A percentile compares a stretch with the other conserved stretches of the same genome.
phyloP scores from a whole-genome alignment of 2,888 invertebrate species.

The Hoplodrina ambigua region DNA sequence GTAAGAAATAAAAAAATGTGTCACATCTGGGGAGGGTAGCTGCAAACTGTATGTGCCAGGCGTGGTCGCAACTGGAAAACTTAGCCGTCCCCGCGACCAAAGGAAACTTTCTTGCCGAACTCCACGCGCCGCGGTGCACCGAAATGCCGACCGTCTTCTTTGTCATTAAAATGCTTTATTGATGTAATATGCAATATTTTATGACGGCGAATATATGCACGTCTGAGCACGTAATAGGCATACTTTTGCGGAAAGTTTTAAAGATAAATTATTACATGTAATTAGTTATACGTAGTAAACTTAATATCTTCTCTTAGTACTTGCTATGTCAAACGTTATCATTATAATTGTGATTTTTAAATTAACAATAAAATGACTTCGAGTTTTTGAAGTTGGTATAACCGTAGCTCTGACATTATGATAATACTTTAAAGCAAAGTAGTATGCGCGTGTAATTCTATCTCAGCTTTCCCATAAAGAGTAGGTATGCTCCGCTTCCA shows the following conservation, averaged over 20 bases:
- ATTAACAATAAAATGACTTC: conserved; percentile 8
- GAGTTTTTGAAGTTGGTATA: conserved; percentile 25
- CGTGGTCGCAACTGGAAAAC: conserved; percentile 77
- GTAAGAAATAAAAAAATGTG: conserved; percentile 58
- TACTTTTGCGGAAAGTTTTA: conserved; percentile 59
- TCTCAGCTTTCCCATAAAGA: conserved; percentile 39
- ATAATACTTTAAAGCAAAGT: conserved; percentile 10
- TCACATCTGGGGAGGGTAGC: conserved; percentile 71
- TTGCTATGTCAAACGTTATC: conserved; percentile 26
- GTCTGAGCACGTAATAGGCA: conserved; percentile 59
- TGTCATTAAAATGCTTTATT: conserved; percentile 77
- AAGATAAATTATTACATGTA: conserved; percentile 50
- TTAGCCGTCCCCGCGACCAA: conserved; percentile 73
- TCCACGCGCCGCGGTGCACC: conserved; percentile 67
- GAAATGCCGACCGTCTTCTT: conserved; percentile 71
- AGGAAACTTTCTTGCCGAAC: conserved; percentile 74
- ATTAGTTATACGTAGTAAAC: conserved; percentile 39
- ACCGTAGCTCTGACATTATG: conserved; percentile 16
- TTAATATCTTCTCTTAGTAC: conserved; percentile 25
- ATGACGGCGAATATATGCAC: conserved; percentile 66
- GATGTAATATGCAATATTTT: conserved; percentile 73
- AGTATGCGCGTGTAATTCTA: conserved; percentile 24
- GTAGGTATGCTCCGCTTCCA: conserved; percentile 44
- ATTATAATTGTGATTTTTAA: conserved; percentile 10
- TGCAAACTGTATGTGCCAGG: conserved; percentile 74